phyloP scores from a whole-genome alignment of 2,888 invertebrate species.

The Entomobrya proxima region DNA sequence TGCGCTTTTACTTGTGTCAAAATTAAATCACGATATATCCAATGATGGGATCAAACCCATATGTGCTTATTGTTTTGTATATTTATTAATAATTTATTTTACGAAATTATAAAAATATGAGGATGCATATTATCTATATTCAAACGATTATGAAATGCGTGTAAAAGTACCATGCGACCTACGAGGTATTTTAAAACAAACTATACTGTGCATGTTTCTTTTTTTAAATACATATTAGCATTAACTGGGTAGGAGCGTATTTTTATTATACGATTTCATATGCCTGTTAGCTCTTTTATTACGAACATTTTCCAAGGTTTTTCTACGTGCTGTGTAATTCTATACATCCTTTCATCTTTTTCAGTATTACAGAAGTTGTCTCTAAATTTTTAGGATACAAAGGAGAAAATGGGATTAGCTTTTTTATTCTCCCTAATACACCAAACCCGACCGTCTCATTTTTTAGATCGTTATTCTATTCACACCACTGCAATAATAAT shows the following conservation, averaged over 20 bases:
- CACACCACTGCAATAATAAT: slow-evolving; percentile 28
- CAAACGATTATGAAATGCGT: too few relatives aligned
- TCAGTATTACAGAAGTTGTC: neutral
- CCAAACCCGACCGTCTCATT: slow-evolving; percentile 12
- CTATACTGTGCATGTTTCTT: too few relatives aligned
- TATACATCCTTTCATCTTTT: slow-evolving; percentile 16
- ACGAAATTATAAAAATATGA: too few relatives aligned
- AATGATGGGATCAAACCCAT: slow-evolving; percentile 1
- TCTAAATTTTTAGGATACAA: neutral
- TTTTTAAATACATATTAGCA: too few relatives aligned
- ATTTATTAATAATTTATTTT: neutral
- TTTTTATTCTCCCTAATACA: slow-evolving; percentile 34
- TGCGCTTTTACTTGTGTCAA: slow-evolving; percentile 1
- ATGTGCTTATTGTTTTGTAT: neutral
- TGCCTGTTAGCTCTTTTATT: too few relatives aligned
- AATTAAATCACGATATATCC: neutral
- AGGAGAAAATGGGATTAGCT: slow-evolving; percentile 39
- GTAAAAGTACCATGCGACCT: too few relatives aligned
- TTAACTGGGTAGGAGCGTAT: too few relatives aligned
- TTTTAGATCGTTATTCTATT: slow-evolving; percentile 29
- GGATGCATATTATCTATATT: too few relatives aligned
- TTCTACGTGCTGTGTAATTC: too few relatives aligned
- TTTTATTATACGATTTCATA: too few relatives aligned
- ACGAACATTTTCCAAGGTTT: too few relatives aligned
- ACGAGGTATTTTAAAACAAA: too few relatives aligned